Base-by-base conservation (phyloP, 2,797 vertebrate species). In the Lepus oiostolus region DNA sequence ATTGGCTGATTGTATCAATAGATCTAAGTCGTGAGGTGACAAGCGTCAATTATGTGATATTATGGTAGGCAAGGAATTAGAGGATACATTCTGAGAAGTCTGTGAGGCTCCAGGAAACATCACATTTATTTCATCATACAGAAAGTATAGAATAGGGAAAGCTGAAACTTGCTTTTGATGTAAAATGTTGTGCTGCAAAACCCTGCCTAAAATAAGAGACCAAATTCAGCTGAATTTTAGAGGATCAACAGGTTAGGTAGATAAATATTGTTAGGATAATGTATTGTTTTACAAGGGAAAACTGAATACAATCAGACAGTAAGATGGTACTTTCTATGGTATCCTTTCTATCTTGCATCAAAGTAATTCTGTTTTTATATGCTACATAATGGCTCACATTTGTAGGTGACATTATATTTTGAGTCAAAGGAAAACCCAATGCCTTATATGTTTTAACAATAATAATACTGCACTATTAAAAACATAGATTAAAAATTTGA, bases 281-380 rank as follows among this genome's bases (percentile, higher is more conserved):
- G 74, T 74, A 60, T 47, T 42, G 21, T 38, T 85, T 85, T 47
- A 81, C 12, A 35, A 68, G 30, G 42, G 7, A 42, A 86, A 90
- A 90, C 85, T 42, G 54, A 58, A 76, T 42, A 76, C 38, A 47
- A 60, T 19, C 22, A 47, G 22, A 54, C 32, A 32, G 42, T 16
- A 47, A 85, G 65, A 65, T 58, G 5, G 13, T 54, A 72, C 28
- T 28, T 42, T 38, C 42, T 42, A 42, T 42, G 42, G 42, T 42
- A 42, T 42, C 42, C 5, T 67, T 80, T 86, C 50, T 75, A 60
- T 38, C 10, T 38, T 81, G 19, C 38, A 42, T 76, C 88, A 94
- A 82, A 87, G 52, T 11, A 76, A 70, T 60, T 91, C 72, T 74
- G 35, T 79, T 94, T 87, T 76, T 81, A 79, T 84, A 13, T 62